Evolutionary conservation across 2,888 invertebrate species (phyloP).

Genomic region (Pandemis heparana): DNA sequence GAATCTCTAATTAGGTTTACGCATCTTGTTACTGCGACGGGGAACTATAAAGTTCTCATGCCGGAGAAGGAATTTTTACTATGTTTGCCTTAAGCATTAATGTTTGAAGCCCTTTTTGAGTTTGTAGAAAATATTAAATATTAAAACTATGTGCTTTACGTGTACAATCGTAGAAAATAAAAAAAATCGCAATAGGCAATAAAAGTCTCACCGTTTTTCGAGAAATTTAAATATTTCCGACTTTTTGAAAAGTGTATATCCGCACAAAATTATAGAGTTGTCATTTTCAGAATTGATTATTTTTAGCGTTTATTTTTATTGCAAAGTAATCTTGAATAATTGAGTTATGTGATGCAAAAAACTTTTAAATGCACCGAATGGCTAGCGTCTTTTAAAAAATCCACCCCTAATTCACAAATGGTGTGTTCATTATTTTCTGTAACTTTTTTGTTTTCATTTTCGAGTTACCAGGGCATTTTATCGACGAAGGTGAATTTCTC

Average conservation of each 20-base stretch:
- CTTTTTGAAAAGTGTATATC: no score
- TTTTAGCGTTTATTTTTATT: no score
- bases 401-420: no score
- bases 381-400: no score
- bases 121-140: background rate
- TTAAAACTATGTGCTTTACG: background rate
- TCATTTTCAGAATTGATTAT: no score
- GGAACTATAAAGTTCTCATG: conserved; percentile 3
- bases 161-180: background rate
- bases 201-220: no score
- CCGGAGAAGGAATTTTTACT: background rate
- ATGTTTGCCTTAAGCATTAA: background rate
- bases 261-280: no score
- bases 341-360: no score
- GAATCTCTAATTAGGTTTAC: conserved; percentile 25
- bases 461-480: background rate
- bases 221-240: no score
- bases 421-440: background rate
- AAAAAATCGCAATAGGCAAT: no score
- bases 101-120: background rate
- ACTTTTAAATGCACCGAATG: no score
- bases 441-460: background rate
- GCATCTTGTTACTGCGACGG: conserved; percentile 26
- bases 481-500: background rate
- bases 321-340: no score